Evolutionary conservation across 2,113 vertebrate genomes (phyloP).

Genomic region (Callaeas wilsoni): DNA sequence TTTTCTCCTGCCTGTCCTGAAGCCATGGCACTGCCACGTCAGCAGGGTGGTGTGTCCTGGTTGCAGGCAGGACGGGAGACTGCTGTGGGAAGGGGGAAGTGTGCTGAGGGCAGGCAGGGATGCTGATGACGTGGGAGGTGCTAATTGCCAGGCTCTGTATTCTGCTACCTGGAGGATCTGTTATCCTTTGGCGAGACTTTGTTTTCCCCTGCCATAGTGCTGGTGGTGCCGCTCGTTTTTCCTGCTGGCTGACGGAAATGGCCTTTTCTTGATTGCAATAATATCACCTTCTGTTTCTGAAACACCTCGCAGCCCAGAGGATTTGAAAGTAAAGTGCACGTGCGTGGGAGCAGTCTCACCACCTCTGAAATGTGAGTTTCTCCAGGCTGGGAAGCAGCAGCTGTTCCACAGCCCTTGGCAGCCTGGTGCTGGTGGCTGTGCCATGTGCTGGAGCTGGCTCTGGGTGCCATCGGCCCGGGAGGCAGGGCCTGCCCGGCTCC

Average conservation of each 20-base stretch:
- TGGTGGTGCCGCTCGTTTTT: not conserved
- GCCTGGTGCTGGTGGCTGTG: not conserved
- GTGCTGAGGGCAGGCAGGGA: not conserved
- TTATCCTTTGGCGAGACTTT: not conserved
- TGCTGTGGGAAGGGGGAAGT: not conserved
- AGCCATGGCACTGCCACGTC: not conserved
- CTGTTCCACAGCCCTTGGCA: slow-evolving; percentile 19
- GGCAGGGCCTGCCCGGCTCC: not conserved
- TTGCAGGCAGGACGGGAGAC: not conserved
- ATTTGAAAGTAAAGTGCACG: not conserved
- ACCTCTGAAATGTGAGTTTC: slow-evolving; percentile 30
- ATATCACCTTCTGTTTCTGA: slow-evolving; percentile 35
- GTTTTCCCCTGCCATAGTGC: not conserved
- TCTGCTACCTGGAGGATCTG: slow-evolving; percentile 7
- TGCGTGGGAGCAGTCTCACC: slow-evolving; percentile 24
- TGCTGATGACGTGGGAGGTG: not conserved
- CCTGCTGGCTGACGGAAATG: not conserved
- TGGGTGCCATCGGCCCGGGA: accelerated
- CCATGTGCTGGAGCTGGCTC: not conserved
- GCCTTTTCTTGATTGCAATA: not conserved
- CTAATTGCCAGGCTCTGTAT: not conserved
- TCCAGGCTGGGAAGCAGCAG: slow-evolving; percentile 36
- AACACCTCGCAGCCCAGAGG: not conserved
- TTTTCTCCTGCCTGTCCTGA: not conserved
- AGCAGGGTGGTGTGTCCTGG: not conserved